These are phyloP conservation scores for Phalacrocorax aristotelis DNA, from an alignment of 2,113 vertebrate genomes.

Conservation along the genomic window DNA sequence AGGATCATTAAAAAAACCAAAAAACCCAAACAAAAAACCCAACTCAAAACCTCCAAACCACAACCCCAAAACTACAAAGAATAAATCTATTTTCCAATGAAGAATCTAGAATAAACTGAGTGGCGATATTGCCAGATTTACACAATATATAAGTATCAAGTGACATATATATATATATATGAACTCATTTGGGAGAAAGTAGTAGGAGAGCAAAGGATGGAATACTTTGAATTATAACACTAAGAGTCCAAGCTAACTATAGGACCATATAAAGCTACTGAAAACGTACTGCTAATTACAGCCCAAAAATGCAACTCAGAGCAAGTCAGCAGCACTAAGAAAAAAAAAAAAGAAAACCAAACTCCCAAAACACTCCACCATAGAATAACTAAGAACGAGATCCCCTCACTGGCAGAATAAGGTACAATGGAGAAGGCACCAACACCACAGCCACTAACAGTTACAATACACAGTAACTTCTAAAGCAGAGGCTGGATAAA, in stretches of 20 bases:
- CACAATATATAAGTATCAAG: not conserved
- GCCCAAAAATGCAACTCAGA: not conserved
- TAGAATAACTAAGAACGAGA: not conserved
- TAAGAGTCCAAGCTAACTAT: not conserved
- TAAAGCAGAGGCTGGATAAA: not conserved
- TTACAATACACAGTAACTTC: not conserved
- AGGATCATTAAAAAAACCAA: not conserved
- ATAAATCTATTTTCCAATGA: not conserved
- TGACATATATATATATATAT: not conserved
- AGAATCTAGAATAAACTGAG: not conserved
- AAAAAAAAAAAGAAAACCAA: fast-evolving
- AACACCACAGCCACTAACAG: not conserved
- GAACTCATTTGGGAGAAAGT: not conserved
- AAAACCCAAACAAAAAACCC: not conserved
- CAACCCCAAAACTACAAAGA: not conserved
- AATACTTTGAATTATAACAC: not conserved
- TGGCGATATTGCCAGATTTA: not conserved
- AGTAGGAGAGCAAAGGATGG: not conserved
- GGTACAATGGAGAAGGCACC: not conserved
- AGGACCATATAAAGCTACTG: not conserved
- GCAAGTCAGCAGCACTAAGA: not conserved
- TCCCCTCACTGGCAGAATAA: not conserved
- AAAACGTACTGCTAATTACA: not conserved
- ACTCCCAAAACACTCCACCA: fast-evolving
- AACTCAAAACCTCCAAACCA: not conserved